Conservation (phyloP, 2,888 invertebrate species). For the Callinectes sapidus region DNA sequence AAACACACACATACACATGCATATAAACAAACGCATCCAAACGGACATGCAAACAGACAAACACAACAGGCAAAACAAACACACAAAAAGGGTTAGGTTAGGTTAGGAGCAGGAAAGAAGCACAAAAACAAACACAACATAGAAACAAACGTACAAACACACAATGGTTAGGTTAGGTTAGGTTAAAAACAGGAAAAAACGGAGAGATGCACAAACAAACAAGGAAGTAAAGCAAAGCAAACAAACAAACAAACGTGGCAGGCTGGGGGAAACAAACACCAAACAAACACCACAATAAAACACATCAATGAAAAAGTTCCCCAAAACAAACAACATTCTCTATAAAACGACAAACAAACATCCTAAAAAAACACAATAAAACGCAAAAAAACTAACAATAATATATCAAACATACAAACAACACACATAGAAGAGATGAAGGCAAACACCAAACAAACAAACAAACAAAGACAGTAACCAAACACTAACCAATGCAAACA, state of each 20-base stretch:
- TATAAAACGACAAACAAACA: background rate
- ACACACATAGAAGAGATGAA: too few relatives aligned
- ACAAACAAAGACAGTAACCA: too few relatives aligned
- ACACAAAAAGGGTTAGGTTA: background rate
- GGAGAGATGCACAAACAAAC: background rate
- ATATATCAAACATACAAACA: too few relatives aligned
- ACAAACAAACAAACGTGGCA: background rate
- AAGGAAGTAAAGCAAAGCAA: background rate
- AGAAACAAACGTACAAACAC: background rate
- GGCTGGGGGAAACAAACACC: background rate
- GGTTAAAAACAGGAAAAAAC: too few relatives aligned
- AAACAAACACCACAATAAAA: background rate
- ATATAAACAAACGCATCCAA: background rate
- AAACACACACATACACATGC: background rate
- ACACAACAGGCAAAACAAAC: background rate
- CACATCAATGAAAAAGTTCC: background rate
- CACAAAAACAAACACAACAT: background rate
- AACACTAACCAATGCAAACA: too few relatives aligned
- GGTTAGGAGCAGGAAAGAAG: too few relatives aligned
- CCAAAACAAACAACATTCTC: background rate
- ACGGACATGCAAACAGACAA: background rate
- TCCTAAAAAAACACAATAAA: too few relatives aligned
- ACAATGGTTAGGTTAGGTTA: background rate
- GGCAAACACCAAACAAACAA: too few relatives aligned
- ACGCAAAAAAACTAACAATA: too few relatives aligned